Evolutionary conservation across 2,797 vertebrate genomes (phyloP), one percentile per base, ranked within the genome.

Genomic region (Chaetophractus vellerosus): DNA sequence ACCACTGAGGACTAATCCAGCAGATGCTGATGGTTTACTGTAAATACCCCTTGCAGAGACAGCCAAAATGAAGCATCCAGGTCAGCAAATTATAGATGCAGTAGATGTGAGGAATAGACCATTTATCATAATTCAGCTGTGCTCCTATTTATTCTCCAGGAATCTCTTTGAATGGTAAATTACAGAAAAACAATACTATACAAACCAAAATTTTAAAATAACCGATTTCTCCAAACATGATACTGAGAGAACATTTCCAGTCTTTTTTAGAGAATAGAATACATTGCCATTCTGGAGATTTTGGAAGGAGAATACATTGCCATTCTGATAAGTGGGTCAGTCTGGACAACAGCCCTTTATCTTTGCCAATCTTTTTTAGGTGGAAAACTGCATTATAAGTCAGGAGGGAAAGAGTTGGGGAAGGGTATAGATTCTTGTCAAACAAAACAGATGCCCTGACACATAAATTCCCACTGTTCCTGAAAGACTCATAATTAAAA

Each of bases 401-500:
- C 95, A 97, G 69, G 19, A 95, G 24, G 85, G 85, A 96, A 97
- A 96, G 64, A 63, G 81, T 52, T 89, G 90, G 84, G 80, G 48
- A 96, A 96, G 45, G 45, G 93, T 98, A 95, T 76, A 97, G 96
- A 95, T 98, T 97, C 96, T 98, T 90, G 75, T 97, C 91, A 95
- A 96, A 96, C 85, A 96, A 98, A 98, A 94, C 61, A 97, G 96
- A 97, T 8, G 55, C 10, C 85, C 97, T 31, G 79, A 78, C 95
- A 96, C 93, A 98, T 96, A 97, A 96, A 97, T 97, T 97, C 95
- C 69, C 82, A 96, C 63, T 82, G 16, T 88, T 92, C 88, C 68
- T 96, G 91, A 97, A 98, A 97, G 93, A 85, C 52, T 98, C 91
- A 90, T 98, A 96, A 98, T 98, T 97, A 96, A 97, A 97, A 98